These are phyloP conservation scores for Allolobophora icterica DNA, from an alignment of 2,888 invertebrate species.

Conservation along the genomic window DNA sequence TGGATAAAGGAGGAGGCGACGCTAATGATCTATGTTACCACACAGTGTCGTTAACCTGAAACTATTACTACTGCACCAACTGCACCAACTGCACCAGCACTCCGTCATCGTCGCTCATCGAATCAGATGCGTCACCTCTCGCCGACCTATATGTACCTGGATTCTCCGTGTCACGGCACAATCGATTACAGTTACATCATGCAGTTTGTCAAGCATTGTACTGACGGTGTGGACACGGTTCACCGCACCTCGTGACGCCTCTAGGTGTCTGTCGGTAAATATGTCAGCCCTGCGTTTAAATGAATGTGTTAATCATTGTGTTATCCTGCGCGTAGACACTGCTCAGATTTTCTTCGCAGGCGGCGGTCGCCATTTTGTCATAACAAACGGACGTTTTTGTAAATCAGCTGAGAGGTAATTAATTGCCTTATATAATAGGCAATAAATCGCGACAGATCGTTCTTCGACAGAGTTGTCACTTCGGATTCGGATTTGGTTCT, in stretches of 20 bases:
- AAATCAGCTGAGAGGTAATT: neutral
- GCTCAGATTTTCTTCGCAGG: neutral
- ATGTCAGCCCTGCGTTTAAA: neutral
- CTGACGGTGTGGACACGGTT: neutral
- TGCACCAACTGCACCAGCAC: too few relatives aligned
- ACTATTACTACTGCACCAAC: too few relatives aligned
- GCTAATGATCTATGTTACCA: too few relatives aligned
- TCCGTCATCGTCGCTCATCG: too few relatives aligned
- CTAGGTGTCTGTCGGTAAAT: neutral
- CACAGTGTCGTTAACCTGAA: too few relatives aligned
- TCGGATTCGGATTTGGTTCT: neutral
- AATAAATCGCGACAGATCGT: neutral
- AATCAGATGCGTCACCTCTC: neutral
- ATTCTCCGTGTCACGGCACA: too few relatives aligned
- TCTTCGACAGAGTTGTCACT: neutral
- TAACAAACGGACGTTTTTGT: neutral
- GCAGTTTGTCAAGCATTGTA: neutral
- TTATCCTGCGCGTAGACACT: too few relatives aligned
- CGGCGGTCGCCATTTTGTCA: neutral
- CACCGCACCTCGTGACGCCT: neutral
- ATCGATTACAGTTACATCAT: neutral
- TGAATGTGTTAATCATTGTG: neutral
- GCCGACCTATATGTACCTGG: neutral
- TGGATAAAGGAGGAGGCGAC: too few relatives aligned
- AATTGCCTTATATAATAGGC: neutral